These are phyloP conservation scores for Caenorhabditis tropicalis DNA, from an alignment of 1,140 invertebrate species.

Conservation along the genomic window DNA sequence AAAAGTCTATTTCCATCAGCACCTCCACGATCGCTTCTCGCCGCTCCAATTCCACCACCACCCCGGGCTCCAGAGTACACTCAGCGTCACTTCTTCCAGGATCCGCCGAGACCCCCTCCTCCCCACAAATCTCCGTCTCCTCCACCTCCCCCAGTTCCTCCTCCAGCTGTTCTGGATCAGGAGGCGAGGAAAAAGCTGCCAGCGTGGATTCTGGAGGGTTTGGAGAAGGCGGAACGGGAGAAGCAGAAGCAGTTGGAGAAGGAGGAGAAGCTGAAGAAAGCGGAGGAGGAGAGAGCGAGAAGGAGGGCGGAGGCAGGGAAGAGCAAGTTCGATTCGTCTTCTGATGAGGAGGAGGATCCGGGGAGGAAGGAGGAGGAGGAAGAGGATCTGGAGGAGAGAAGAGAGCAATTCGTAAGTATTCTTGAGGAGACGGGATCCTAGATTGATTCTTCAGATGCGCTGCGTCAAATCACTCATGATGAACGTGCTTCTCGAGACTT, in stretches of 20 bases:
- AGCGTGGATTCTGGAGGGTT: slow-evolving; percentile 50
- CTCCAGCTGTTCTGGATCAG: neutral
- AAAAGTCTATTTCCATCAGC: slow-evolving; percentile 18
- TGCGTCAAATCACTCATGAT: slow-evolving; percentile 18
- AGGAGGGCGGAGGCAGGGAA: slow-evolving; percentile 46
- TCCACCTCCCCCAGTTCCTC: neutral
- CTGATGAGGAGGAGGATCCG: neutral
- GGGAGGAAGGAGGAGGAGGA: neutral
- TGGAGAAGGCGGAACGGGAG: slow-evolving; percentile 48
- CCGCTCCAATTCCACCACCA: neutral
- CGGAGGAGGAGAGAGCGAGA: slow-evolving; percentile 46
- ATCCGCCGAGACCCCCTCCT: too few relatives aligned
- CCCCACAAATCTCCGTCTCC: neutral
- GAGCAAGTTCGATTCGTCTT: slow-evolving; percentile 38
- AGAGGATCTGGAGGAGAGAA: slow-evolving; percentile 4
- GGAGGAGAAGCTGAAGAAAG: slow-evolving; percentile 44
- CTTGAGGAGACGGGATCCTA: neutral
- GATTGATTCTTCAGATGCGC: slow-evolving; percentile 10
- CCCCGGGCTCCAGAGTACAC: neutral
- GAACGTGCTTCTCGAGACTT: slow-evolving; percentile 25
- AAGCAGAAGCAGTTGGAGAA: slow-evolving; percentile 47
- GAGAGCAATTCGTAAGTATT: slow-evolving; percentile 21
- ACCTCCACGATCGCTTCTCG: neutral
- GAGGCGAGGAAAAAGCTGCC: slow-evolving; percentile 48
- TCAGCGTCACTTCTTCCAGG: neutral